phyloP scores from a whole-genome alignment of 2,113 vertebrate genomes.

The Carassius gibelio region DNA sequence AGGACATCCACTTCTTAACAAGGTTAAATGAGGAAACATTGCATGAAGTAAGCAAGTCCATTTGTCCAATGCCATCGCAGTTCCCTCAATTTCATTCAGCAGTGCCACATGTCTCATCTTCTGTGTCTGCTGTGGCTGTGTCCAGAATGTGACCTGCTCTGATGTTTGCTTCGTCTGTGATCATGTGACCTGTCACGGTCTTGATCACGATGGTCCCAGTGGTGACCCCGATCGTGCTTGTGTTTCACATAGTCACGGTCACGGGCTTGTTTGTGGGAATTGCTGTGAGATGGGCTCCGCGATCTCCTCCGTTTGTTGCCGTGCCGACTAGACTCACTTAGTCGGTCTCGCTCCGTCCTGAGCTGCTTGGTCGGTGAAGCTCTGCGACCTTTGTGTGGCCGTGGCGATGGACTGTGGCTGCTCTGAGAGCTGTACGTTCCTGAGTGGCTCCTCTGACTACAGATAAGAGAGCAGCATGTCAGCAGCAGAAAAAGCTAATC shows the following conservation, averaged over 20 bases:
- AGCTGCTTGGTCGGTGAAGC: conserved; percentile 75
- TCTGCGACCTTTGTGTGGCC: conserved; percentile 85
- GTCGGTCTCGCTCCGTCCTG: conserved; percentile 81
- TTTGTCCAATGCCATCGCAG: background rate
- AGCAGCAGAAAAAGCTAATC: background rate
- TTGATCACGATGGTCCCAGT: conserved; percentile 84
- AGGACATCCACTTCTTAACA: conserved; percentile 22
- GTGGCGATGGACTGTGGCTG: conserved; percentile 89
- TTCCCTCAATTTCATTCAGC: background rate
- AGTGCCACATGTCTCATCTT: conserved; percentile 74
- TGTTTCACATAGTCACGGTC: conserved; percentile 80
- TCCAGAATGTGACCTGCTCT: conserved; percentile 84
- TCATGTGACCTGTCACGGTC: conserved; percentile 85
- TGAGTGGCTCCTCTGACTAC: conserved; percentile 79
- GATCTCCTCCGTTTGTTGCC: conserved; percentile 91
- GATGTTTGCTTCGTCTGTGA: conserved; percentile 88
- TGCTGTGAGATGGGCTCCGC: conserved; percentile 82
- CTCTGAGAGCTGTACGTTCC: conserved; percentile 94
- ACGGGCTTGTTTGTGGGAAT: conserved; percentile 77
- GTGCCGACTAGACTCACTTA: conserved; percentile 85
- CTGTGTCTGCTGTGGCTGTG: conserved; percentile 82
- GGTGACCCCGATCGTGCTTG: conserved; percentile 84
- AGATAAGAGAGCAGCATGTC: background rate
- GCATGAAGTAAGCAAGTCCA: conserved; percentile 15
- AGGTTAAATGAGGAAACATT: background rate